Conservation (phyloP, 2,888 invertebrate species). For the Cantharis lateralis region DNA sequence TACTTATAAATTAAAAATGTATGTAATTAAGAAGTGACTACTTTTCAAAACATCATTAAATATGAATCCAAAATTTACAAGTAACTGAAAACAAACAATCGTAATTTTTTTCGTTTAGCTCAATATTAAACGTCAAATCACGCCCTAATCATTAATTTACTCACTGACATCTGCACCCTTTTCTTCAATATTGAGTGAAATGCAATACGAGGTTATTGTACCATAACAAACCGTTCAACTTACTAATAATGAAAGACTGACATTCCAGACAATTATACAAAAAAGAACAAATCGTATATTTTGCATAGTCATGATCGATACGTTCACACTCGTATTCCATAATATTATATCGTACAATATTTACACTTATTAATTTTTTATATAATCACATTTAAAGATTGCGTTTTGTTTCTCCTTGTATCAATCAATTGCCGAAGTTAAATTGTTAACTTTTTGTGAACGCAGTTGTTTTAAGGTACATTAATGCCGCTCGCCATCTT, state of each 20-base stretch:
- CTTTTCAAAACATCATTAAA: neutral
- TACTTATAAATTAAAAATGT: neutral
- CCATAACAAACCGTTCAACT: slow-evolving; percentile 23
- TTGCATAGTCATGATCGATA: neutral
- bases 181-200: slow-evolving; percentile 26
- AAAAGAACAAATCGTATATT: neutral
- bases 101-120: neutral
- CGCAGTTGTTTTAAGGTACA: too few relatives aligned
- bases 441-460: too few relatives aligned
- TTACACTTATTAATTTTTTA: neutral
- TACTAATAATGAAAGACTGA: slow-evolving; percentile 21
- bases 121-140: slow-evolving; percentile 23
- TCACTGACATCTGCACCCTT: slow-evolving; percentile 27
- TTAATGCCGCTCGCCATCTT: too few relatives aligned
- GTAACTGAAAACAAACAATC: neutral
- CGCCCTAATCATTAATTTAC: slow-evolving; percentile 27
- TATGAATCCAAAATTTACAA: neutral
- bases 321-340: neutral
- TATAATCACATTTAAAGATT: too few relatives aligned
- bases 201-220: slow-evolving; percentile 29
- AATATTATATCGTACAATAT: neutral
- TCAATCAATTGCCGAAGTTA: too few relatives aligned
- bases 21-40: neutral
- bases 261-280: neutral
- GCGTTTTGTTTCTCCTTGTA: too few relatives aligned